Conservation (phyloP, 2,113 vertebrate genomes). For the Leuciscus idus region DNA sequence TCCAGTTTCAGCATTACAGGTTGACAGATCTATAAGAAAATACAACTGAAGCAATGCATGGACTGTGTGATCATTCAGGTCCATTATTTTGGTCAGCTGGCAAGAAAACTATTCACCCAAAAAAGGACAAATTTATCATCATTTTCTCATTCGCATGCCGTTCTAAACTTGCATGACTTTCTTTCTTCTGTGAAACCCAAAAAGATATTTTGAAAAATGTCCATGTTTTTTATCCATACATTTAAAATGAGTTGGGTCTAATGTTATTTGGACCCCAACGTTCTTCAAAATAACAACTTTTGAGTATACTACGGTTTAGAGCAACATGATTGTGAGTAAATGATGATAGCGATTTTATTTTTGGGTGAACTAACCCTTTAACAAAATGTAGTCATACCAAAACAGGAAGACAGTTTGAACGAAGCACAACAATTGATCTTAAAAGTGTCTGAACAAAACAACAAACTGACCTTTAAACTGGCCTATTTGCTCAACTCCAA, state of each 20-base stretch:
- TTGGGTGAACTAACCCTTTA: background rate
- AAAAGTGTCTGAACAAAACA: constrained; percentile 23
- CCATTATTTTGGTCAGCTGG: too few species aligned
- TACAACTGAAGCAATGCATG: too few species aligned
- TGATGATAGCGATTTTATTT: background rate
- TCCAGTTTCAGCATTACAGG: too few species aligned
- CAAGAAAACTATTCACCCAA: too few species aligned
- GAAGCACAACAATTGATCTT: constrained; percentile 26
- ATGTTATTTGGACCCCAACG: background rate
- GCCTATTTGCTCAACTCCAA: constrained; percentile 29
- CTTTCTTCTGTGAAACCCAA: background rate
- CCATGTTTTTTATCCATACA: background rate
- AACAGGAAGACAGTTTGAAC: constrained; percentile 20
- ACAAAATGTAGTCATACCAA: constrained; percentile 19
- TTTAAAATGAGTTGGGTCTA: background rate
- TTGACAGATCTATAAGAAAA: too few species aligned
- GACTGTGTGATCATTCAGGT: too few species aligned
- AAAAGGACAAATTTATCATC: background rate
- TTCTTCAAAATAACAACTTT: background rate
- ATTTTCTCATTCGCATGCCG: background rate
- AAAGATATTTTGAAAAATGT: background rate
- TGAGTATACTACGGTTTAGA: background rate
- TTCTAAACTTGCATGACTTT: background rate
- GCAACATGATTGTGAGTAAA: background rate
- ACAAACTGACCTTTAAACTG: constrained; percentile 33